Evolutionary conservation across 2,113 vertebrate genomes (phyloP), one percentile per base, ranked within the genome.

Genomic region (Peromyscus californicus): DNA sequence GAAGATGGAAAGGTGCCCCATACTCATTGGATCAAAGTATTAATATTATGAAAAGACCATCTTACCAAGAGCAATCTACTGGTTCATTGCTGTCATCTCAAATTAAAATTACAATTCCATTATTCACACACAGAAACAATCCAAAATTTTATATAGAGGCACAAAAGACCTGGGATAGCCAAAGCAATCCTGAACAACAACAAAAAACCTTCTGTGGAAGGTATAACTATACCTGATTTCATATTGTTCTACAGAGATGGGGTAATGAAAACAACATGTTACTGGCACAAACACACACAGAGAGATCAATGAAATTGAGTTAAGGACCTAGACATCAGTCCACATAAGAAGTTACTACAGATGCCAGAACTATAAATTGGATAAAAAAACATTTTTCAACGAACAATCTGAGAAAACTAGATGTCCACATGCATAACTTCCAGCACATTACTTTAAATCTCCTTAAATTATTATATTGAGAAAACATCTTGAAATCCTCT

Each of bases 401-500:
- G 36, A 79, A 79, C 17, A 31, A 33, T 33, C 76, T 79, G 48
- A 80, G 48, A 54, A 19, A 80, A 36, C 48, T 54, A 1, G 17
- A 36, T 80, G 31, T 36, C 31, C 78, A 80, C 33, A 36, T 36
- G 31, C 3, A 21, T 36, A 31, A 19, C 45, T 79, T 84, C 65
- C 31, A 89, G 65, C 33, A 42, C 84, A 70, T 88, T 76, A 67
- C 69, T 86, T 87, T 89, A 48, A 90, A 17, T 26, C 48, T 90
- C n/a, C 31, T 7, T 79, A 63, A 84, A 72, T 82, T n/a, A 91
- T 78, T 97, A 78, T 65, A 79, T 88, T 90, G 57, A 95, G 17
- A 61, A 83, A 96, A 45, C n/a, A 83, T 72, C 48, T 92, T 96
- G 31, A 94, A 69, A 83, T 22, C 72, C 19, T 70, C 79, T 90